Base-by-base conservation (phyloP, 2,797 vertebrate species). In the Cuniculus paca region DNA sequence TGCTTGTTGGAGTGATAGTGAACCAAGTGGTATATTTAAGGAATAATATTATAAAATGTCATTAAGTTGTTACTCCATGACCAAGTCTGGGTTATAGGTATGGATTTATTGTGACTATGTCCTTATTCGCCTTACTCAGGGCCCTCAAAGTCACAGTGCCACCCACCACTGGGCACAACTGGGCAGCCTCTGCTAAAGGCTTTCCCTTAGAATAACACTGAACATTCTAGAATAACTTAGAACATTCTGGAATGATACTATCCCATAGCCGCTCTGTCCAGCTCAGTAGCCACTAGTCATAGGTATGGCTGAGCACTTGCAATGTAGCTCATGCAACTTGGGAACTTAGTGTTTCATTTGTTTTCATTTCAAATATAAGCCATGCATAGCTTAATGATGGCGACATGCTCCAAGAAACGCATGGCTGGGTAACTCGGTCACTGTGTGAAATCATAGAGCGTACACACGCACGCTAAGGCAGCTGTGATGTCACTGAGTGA, bases 401-500 rank as follows among this genome's bases (percentile, higher is more conserved):
- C 63, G 48, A 45, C 9, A 4, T 24, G 4, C 39, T 52, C 63
- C 75, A 56, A 81, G 88, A 75, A 90, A 80, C 34, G 61, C 74
- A 13, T 87, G 56, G 83, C 26, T 36, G n/a, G 45, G 88, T 65
- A n/a, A 19, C 85, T 56, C 58, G 56, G 61, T 75, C 75, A 48
- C 42, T 20, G 48, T 19, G 10, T 91, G 77, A 65, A 80, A 75
- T 87, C 82, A 95, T 9, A n/a, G 17, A 48, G 24, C 54, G 26
- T 14, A 39, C 83, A 86, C 34, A 63, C 1, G 10, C 74, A 91
- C 48, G 39, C 88, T 45, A 58, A 87, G 56, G 48, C 58, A 82
- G 50, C 45, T 34, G 63, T 91, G 82, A 86, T 31, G 61, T 81
- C 94, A 87, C 58, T 26, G 24, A 65, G 31, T 79, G 88, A 94